Evolutionary conservation across 2,797 vertebrate species (phyloP).

Genomic region (Propithecus deckenii): DNA sequence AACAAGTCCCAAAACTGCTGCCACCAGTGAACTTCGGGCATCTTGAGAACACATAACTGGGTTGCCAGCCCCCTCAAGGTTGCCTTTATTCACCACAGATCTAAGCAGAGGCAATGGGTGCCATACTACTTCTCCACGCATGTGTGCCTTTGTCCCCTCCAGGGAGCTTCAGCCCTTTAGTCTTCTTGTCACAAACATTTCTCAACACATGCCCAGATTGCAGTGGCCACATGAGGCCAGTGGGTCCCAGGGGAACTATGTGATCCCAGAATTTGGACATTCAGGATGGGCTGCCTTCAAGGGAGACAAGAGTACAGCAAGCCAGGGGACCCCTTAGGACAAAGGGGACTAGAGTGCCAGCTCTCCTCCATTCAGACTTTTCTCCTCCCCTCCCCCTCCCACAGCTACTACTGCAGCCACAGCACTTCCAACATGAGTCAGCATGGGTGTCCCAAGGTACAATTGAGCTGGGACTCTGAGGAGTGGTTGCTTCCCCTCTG

Average conservation of each 20-base stretch:
- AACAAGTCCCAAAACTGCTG: background rate
- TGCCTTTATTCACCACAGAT: background rate
- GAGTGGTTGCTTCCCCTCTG: background rate
- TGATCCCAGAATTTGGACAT: background rate
- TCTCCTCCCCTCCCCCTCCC: background rate
- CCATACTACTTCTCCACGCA: background rate
- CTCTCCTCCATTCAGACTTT: background rate
- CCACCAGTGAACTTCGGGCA: background rate
- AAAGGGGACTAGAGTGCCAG: background rate
- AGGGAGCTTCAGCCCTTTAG: background rate
- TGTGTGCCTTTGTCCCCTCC: background rate
- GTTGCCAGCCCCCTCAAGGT: background rate
- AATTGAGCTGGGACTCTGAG: background rate
- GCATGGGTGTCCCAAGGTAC: background rate
- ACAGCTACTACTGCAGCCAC: background rate
- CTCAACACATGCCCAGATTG: background rate
- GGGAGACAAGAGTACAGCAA: background rate
- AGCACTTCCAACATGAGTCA: background rate
- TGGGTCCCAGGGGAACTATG: background rate
- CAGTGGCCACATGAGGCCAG: background rate
- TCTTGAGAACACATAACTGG: background rate
- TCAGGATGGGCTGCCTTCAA: background rate
- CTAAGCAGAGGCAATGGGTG: background rate
- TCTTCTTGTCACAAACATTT: background rate
- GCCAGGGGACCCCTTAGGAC: background rate